A percentile compares a stretch with the other conserved stretches of the same genome.
Conservation (phyloP, 2,888 invertebrate genomes). For the Tipula vernalis region DNA sequence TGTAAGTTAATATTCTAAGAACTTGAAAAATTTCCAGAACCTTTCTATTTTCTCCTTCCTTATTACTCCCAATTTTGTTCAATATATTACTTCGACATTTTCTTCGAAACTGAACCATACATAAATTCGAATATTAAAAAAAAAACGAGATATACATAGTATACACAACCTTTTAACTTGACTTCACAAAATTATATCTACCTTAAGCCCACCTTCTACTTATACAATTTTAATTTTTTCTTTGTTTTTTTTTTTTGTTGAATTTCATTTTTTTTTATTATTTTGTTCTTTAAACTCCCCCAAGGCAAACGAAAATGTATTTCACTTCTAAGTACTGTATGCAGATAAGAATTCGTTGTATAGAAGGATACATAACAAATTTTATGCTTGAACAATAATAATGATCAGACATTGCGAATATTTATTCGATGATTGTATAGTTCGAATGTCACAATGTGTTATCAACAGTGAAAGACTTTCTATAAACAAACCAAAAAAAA, state of each 20-base stretch:
- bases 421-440: background rate
- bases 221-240: background rate
- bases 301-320: background rate
- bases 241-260: background rate
- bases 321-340: background rate
- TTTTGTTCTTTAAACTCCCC: background rate
- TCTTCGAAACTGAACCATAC: no score
- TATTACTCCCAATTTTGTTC: no score
- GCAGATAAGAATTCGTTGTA: background rate
- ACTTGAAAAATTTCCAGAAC: no score
- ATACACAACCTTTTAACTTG: background rate
- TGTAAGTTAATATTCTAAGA: no score
- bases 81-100: no score
- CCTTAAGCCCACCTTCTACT: background rate
- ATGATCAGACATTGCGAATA: background rate
- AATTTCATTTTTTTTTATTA: background rate
- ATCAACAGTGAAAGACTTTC: background rate
- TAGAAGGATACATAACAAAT: background rate
- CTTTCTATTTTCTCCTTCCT: no score
- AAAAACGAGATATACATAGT: no score
- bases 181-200: background rate
- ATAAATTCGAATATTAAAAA: no score
- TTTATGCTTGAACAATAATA: background rate
- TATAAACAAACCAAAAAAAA: no score
- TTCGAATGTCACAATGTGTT: background rate